Base-by-base conservation (phyloP, 1,140 invertebrate species). In the Cotesia glomerata region DNA sequence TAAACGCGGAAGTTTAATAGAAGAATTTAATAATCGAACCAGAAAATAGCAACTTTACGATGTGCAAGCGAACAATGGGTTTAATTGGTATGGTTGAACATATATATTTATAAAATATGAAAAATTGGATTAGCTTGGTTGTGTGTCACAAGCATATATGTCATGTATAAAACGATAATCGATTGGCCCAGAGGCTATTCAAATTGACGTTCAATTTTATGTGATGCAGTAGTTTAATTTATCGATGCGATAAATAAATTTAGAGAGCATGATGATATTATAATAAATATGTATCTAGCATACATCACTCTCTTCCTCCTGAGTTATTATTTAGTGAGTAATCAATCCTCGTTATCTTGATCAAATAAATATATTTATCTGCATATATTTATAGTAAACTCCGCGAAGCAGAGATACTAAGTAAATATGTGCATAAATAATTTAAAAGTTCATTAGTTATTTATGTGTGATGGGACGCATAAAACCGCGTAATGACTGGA, bases 71-170 rank as follows among this genome's bases (percentile, higher is more conserved):
- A 18, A 18, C 18, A 4, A 32, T 7, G 7, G 58, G 16, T 32
- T 59, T 18, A 59, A 59, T 32, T 32, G 8, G 4, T 13, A 26
- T 18, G 18, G 26, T 32, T 32, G 9, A 7, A 59, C 9, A 59
- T 34, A 34, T 32, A 26, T 59, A 26, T 16, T 45, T 4, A 35
- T 13, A 61, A 8, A 49, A 68, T 34, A 34, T 68, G 32, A 59
- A 45, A 69, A 68, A 69, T 59, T 45, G 56, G 52, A n/a, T 58
- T n/a, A 59, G 16, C 52, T 54, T 54, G 52, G 52, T 54, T 26
- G 4, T 14, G 35, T 26, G 45, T 16, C n/a, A 56, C n/a, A 59
- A 36, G 16, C 35, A 18, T 58, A 26, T 58, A 45, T 9, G 39
- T 32, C 11, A 49, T 59, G 45, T 35, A 54, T 54, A 54, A 14